Percentiles rank a stretch among this genome's conserved stretches.
Evolutionary conservation across 1,140 invertebrate species (phyloP).

Genomic region (Leptopilina clavipes): DNA sequence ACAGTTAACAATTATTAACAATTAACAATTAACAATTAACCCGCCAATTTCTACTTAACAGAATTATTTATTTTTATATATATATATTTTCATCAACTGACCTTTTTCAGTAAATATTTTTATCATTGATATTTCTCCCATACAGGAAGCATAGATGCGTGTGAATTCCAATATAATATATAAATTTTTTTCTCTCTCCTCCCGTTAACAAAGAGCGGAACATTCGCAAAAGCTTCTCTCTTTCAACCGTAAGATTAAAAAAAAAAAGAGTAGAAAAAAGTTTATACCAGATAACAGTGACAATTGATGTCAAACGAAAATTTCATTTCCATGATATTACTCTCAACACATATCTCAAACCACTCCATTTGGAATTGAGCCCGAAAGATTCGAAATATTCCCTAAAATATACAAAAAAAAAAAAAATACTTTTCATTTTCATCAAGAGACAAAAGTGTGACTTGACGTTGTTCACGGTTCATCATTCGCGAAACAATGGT

Average conservation of each 20-base stretch:
- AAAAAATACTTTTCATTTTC: background rate
- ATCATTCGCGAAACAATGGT: conserved; percentile 32
- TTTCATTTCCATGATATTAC: background rate
- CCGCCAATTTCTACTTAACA: no score
- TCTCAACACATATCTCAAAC: background rate
- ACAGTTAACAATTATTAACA: no score
- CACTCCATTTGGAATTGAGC: conserved; percentile 13
- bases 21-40: no score
- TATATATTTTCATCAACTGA: background rate
- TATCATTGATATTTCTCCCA: background rate
- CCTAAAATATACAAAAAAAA: background rate
- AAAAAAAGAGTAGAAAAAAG: background rate
- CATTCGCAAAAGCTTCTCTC: background rate
- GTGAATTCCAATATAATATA: no score
- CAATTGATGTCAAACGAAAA: conserved; percentile 12
- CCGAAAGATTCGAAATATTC: background rate
- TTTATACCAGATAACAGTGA: conserved; percentile 16
- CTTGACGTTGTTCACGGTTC: conserved; percentile 35
- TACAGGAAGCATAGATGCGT: no score
- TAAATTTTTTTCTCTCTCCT: no score
- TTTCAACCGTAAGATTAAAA: background rate
- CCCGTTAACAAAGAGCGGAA: background rate
- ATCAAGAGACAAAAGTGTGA: conserved; percentile 32
- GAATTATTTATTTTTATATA: background rate
- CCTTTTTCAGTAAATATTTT: background rate